Base-by-base conservation (phyloP, 2,888 invertebrate species). In the Ophion ellenae region DNA sequence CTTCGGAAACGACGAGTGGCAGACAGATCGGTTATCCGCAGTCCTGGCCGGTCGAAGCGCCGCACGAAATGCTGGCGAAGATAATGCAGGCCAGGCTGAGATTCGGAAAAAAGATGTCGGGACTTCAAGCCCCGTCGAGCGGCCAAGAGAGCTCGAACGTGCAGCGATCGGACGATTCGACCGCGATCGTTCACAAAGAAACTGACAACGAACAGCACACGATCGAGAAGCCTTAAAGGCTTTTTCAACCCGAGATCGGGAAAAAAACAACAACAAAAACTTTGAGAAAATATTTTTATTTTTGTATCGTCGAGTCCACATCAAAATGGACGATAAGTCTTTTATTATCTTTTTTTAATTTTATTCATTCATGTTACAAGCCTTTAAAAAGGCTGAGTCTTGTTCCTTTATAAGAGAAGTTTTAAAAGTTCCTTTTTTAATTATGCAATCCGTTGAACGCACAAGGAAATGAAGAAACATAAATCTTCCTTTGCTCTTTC, bases 21-120 rank as follows among this genome's bases (percentile, higher is more conserved):
- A 36, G 28, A 11, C 66, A 36, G 32, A 20, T 36, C 20, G 66
- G 32, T 66, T 36, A 14, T 76, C 53, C 17, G 2, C 47, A 36
- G 36, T 36, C 57, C 32, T 57, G 53, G 66, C n/a, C 32, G 20
- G 20, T 11, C 7, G 32, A 17, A 11, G 28, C 64, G 1, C 40
- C 47, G 11, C 28, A 64, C 32, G 76, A 76, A 36, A 1, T 63
- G 17, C 53, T 76, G 20, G 66, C 76, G 10, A 76, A 66, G 11
- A 11, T 69, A 20, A 66, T 24, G 20, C 45, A 79, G 20, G 63
- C 40, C 6, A 45, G 69, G 63, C 2, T 63, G n/a, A 61, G 45
- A 32, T 47, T 63, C 7, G 70, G 67, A 4, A 70, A 61, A 69
- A 79, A 79, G 70, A 53, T 63, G 32, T 69, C 47, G 45, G 28